Percentiles rank a stretch among this genome's conserved stretches.
Conservation (phyloP, 2,797 vertebrate genomes). For the Melopsittacus undulatus region DNA sequence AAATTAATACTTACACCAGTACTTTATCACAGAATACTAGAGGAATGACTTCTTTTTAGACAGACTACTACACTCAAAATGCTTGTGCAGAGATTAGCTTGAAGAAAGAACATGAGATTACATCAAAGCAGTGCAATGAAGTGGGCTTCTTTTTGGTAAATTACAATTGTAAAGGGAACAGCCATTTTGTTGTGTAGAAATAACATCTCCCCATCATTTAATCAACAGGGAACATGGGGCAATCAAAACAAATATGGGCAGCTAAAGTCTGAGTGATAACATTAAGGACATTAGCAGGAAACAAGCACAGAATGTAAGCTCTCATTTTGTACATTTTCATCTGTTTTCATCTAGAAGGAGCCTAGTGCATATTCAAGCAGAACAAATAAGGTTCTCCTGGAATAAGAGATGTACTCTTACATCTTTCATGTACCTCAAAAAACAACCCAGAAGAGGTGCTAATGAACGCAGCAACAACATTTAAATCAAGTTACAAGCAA, state of each 20-base stretch:
- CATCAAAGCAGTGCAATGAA: not conserved
- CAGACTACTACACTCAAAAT: not conserved
- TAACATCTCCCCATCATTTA: not conserved
- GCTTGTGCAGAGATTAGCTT: not conserved
- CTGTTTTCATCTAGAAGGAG: not conserved
- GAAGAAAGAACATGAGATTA: not conserved
- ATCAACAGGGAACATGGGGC: not conserved
- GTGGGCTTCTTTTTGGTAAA: not conserved
- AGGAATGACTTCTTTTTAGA: not conserved
- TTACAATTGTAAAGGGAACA: not conserved
- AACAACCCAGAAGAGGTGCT: not conserved
- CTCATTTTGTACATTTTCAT: not conserved
- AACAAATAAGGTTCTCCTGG: not conserved
- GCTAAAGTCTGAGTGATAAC: not conserved
- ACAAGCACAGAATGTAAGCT: slow-evolving; percentile 6
- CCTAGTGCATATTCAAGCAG: not conserved
- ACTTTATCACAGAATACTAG: not conserved
- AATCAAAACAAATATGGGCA: slow-evolving; percentile 10
- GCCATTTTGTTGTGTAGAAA: not conserved
- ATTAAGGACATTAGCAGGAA: slow-evolving; percentile 9
- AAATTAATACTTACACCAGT: not conserved
- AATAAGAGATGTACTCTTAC: not conserved
- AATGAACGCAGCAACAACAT: not conserved
- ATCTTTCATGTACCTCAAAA: not conserved
- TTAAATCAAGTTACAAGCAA: not conserved